Percentiles rank a stretch among this genome's conserved stretches.
These are phyloP conservation scores for Gorsachius goisagi DNA, from an alignment of 2,113 vertebrate species.

Conservation along the genomic window DNA sequence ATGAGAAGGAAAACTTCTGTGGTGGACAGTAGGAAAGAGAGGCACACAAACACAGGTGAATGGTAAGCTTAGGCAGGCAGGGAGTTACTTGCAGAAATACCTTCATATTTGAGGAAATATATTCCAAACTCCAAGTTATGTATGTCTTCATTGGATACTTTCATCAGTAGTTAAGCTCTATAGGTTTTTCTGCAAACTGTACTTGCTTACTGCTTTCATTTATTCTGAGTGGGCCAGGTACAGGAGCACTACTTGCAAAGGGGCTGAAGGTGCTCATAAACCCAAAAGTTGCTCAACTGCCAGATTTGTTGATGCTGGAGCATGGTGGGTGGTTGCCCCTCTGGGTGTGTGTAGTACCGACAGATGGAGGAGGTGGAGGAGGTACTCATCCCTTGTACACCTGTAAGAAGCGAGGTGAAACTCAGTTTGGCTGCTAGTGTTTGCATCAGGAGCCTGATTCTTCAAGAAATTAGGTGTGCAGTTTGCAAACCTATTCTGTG, in stretches of 20 bases:
- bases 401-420: neutral
- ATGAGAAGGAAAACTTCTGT: neutral
- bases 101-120: neutral
- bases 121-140: neutral
- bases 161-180: neutral
- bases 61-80: neutral
- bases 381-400: neutral
- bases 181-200: neutral
- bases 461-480: neutral
- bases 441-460: neutral
- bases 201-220: neutral
- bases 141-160: neutral
- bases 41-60: too few species aligned
- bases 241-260: rapidly evolving
- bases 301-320: neutral
- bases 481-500: neutral
- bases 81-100: neutral
- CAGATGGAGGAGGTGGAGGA: neutral
- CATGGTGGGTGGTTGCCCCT: neutral
- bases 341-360: neutral
- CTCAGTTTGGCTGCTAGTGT: neutral
- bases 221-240: too few species aligned
- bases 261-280: neutral
- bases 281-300: neutral
- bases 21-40: neutral